Conservation (phyloP, 2,113 vertebrate species). For the Phocoena phocoena region DNA sequence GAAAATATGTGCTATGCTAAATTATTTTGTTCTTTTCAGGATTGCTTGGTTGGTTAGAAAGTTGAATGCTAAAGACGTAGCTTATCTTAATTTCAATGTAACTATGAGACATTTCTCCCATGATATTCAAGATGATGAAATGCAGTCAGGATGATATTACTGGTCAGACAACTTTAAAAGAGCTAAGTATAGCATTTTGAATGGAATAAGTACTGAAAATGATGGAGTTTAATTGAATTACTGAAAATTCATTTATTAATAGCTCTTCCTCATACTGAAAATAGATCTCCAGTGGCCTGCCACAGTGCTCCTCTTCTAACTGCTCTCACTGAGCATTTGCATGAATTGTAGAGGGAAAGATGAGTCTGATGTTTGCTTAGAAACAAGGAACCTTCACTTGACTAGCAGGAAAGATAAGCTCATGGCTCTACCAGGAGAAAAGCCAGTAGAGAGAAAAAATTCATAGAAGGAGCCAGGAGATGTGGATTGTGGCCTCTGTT, state of each 20-base stretch:
- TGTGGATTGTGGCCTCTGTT: background rate
- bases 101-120: background rate
- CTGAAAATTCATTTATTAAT: background rate
- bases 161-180: slow-evolving; percentile 31
- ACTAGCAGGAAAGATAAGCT: background rate
- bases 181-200: background rate
- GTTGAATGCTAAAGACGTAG: background rate
- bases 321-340: background rate
- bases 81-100: slow-evolving; percentile 25
- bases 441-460: background rate
- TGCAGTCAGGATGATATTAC: background rate
- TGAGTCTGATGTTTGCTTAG: background rate
- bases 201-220: background rate
- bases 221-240: background rate
- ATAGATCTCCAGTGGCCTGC: background rate
- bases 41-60: background rate
- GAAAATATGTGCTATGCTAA: background rate
- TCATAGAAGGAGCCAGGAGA: background rate
- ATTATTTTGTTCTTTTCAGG: slow-evolving; percentile 17
- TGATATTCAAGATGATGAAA: background rate
- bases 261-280: background rate
- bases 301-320: background rate
- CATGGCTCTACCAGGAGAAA: background rate
- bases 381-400: background rate
- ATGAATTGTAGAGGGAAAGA: background rate